Evolutionary conservation across 2,888 invertebrate genomes (phyloP).

Genomic region (Eristalinus sepulchralis): DNA sequence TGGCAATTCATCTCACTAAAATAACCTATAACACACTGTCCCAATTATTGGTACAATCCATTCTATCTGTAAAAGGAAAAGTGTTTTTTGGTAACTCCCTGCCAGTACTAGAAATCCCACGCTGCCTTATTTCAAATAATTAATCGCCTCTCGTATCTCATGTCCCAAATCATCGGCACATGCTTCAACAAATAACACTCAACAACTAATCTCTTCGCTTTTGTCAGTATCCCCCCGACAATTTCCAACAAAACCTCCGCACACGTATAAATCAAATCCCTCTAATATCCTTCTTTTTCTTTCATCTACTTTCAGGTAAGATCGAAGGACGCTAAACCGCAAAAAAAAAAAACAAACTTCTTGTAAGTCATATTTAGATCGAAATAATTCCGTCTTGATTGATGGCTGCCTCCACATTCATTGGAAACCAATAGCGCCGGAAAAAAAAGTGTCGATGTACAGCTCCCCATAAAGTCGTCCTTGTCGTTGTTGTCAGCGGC

Average conservation of each 20-base stretch:
- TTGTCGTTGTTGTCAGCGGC: no score
- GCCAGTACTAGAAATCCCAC: no score
- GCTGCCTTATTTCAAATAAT: neutral
- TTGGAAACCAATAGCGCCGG: conserved; percentile 6
- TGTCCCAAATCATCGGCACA: neutral
- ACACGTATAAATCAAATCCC: conserved; percentile 32
- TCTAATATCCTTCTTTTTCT: conserved; percentile 17
- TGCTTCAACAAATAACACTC: neutral
- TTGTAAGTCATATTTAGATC: conserved; percentile 49
- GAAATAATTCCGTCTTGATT: conserved; percentile 32
- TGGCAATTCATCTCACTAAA: no score
- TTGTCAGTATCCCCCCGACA: conserved; percentile 10
- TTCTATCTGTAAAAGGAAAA: no score
- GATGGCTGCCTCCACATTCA: conserved; percentile 29
- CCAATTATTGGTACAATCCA: no score
- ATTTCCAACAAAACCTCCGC: conserved; percentile 13
- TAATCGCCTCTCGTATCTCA: neutral
- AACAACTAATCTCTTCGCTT: neutral
- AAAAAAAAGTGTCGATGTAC: neutral
- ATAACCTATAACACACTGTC: no score
- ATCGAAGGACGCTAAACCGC: neutral
- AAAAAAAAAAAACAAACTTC: conserved; percentile 6
- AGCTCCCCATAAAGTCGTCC: neutral
- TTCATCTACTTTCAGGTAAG: conserved; percentile 56
- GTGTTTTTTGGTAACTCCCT: no score